These are phyloP conservation scores for Myathropa florea DNA, from an alignment of 2,888 invertebrate genomes.

Conservation along the genomic window DNA sequence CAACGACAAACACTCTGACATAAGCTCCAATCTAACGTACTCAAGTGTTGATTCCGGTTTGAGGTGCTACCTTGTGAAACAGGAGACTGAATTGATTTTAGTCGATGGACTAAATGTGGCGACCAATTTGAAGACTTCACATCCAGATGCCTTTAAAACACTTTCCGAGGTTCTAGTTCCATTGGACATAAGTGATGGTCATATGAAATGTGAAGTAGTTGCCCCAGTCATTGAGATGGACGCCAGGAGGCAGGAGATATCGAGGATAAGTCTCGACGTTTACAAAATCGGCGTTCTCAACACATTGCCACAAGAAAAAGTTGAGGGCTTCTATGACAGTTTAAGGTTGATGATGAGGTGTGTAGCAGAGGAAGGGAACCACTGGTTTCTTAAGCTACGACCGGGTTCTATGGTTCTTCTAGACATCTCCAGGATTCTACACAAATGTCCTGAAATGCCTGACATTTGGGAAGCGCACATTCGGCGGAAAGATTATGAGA, in stretches of 20 bases:
- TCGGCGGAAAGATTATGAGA: constrained; percentile 63
- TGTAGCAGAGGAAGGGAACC: constrained; percentile 81
- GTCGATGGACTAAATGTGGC: constrained; percentile 87
- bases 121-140: constrained; percentile 80
- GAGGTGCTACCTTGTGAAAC: constrained; percentile 33
- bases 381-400: constrained; percentile 82
- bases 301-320: constrained; percentile 81
- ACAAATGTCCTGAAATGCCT: constrained; percentile 85
- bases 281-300: constrained; percentile 85
- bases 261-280: constrained; percentile 86
- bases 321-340: constrained; percentile 83
- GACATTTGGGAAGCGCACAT: constrained; percentile 78
- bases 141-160: constrained; percentile 82
- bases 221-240: constrained; percentile 83
- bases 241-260: constrained; percentile 81
- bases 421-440: constrained; percentile 88
- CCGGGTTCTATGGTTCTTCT: constrained; percentile 87
- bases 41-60: constrained; percentile 34
- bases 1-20: constrained; percentile 32
- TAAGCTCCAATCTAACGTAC: constrained; percentile 41
- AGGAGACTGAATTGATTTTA: constrained; percentile 83
- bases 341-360: constrained; percentile 81
- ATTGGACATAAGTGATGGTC: constrained; percentile 83
- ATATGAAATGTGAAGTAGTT: constrained; percentile 81
- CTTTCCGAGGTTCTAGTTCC: constrained; percentile 82